phyloP scores from a whole-genome alignment of 2,113 vertebrate genomes.

The Cebidichthys violaceus region DNA sequence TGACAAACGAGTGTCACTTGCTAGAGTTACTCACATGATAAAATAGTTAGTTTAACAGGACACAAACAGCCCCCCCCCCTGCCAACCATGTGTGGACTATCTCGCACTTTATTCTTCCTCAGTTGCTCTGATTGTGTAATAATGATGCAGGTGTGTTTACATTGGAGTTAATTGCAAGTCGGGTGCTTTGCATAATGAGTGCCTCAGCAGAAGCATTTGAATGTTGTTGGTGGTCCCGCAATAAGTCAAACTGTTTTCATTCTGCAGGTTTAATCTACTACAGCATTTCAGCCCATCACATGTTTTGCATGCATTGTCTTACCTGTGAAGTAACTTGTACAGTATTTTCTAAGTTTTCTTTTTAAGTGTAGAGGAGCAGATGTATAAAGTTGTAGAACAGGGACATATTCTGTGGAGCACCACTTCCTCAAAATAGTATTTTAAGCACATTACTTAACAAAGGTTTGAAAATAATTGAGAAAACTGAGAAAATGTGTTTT shows the following conservation, averaged over 20 bases:
- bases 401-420: neutral
- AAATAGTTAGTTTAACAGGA: too few relatives aligned
- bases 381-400: neutral
- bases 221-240: neutral
- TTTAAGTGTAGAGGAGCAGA: neutral
- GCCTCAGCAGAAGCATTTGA: neutral
- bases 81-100: neutral
- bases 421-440: neutral
- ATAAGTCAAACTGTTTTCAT: neutral
- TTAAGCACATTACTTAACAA: neutral
- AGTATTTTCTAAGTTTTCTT: neutral
- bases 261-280: neutral
- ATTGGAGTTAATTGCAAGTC: neutral
- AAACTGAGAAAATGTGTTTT: neutral
- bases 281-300: neutral
- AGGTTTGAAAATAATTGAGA: neutral
- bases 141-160: constrained; percentile 5
- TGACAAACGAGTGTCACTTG: too few relatives aligned
- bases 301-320: neutral
- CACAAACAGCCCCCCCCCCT: neutral
- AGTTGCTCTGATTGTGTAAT: constrained; percentile 1
- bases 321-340: neutral
- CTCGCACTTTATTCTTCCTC: neutral
- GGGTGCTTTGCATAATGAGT: neutral
- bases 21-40: too few relatives aligned